phyloP scores from a whole-genome alignment of 2,797 vertebrate genomes.

The Sebastolobus alascanus region DNA sequence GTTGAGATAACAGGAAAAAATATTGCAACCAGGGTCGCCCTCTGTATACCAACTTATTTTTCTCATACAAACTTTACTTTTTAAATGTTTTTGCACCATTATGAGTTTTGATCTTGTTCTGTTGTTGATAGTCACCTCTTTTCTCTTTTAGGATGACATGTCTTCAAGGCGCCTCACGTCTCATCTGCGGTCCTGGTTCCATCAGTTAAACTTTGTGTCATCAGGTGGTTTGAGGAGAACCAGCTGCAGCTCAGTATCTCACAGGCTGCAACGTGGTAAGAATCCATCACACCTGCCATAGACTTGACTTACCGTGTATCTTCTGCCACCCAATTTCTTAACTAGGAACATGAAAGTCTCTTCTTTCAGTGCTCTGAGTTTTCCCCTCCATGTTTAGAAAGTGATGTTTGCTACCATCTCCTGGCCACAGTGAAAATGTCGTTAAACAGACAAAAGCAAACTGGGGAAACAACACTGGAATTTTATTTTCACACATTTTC shows the following conservation, averaged over 20 bases:
- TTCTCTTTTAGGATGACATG: slow-evolving; percentile 3
- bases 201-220: not conserved
- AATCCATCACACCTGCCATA: not conserved
- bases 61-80: not conserved
- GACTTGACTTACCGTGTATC: not conserved
- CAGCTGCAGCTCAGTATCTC: slow-evolving; percentile 1
- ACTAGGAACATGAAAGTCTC: not conserved
- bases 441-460: not conserved
- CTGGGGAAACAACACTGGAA: not conserved
- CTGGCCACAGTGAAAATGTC: slow-evolving; percentile 30
- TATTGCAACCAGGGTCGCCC: too few relatives aligned
- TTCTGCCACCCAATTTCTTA: not conserved
- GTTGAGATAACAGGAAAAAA: not conserved
- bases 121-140: not conserved
- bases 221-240: not conserved
- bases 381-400: not conserved
- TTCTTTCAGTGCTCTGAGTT: not conserved
- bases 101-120: not conserved
- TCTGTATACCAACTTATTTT: not conserved
- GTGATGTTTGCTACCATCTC: slow-evolving; percentile 53
- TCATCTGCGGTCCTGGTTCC: not conserved
- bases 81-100: not conserved
- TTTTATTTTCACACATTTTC: not conserved
- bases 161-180: not conserved
- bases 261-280: not conserved